These are phyloP conservation scores for Drosophila watanabei DNA, from an alignment of 1,140 invertebrate species.

Conservation along the genomic window DNA sequence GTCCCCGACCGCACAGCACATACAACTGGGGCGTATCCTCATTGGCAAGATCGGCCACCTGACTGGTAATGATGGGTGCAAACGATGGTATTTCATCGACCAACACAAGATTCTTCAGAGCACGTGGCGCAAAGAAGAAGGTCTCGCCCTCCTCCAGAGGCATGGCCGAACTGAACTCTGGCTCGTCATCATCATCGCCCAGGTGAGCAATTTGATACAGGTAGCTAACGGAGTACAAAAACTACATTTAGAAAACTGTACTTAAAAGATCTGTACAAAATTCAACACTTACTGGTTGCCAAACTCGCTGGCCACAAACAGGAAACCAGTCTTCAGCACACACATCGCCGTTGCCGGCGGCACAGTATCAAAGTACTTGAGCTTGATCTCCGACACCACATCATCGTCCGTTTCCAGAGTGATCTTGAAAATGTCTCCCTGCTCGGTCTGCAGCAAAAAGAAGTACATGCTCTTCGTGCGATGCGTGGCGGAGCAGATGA, in stretches of 20 bases:
- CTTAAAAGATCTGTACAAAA: not conserved
- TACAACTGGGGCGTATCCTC: conserved; percentile 99
- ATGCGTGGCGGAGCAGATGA: conserved; percentile 99
- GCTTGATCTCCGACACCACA: conserved; percentile 99
- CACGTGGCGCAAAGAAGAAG: conserved; percentile 98
- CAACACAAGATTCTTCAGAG: conserved; percentile 97
- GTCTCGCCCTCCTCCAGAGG: conserved; percentile 99
- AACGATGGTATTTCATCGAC: conserved; percentile 99
- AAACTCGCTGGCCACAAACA: conserved; percentile 99
- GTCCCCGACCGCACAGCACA: conserved; percentile 97
- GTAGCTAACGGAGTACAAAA: conserved; percentile 89
- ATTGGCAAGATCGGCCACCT: conserved; percentile 94
- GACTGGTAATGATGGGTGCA: conserved; percentile 94
- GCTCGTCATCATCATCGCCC: conserved; percentile 99
- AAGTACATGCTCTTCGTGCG: conserved; percentile 99
- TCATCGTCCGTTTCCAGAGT: conserved; percentile 99
- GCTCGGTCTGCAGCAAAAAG: conserved; percentile 97
- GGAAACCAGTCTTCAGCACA: conserved; percentile 99
- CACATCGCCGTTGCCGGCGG: conserved; percentile 98
- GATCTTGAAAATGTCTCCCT: conserved; percentile 99
- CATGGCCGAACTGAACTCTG: conserved; percentile 99
- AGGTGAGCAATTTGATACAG: conserved; percentile 99
- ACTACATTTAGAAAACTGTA: not conserved
- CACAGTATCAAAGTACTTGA: conserved; percentile 99
- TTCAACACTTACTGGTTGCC: conserved; percentile 97